Evolutionary conservation across 2,797 vertebrate genomes (phyloP), one percentile per base, ranked within the genome.

Genomic region (Spinibarbus caldwelli): DNA sequence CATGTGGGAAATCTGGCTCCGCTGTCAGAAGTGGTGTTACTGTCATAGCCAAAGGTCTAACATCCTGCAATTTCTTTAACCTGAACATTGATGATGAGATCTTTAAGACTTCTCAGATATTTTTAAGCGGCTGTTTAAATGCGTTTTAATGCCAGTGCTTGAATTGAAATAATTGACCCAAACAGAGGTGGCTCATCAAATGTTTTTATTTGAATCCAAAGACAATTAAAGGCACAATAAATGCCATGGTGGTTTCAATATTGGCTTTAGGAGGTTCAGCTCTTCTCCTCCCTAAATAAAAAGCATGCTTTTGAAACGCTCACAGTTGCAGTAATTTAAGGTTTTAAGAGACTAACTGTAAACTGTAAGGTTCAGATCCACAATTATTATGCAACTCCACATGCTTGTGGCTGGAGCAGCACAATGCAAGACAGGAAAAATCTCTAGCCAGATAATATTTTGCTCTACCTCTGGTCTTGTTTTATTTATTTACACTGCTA

Each of bases 361-460:
- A 95, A 94, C 92, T 89, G 89, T 91, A 91, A 88, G 89, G 83
- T 91, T 90, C 89, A 87, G 91, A 89, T 91, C 93, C 93, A 84
- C 91, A 92, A 91, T 93, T 93, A 93, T 93, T 93, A 91, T 94
- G 93, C 91, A 92, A 91, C 89, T 92, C 80, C 86, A 91, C 92
- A 91, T 83, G 91, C 90, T 91, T 89, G 80, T 75, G 93, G 89
- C 86, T 87, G 90, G 89, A 87, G 84, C 85, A 84, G 77, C 85
- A 88, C 87, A 82, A 75, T 71, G 86, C 87, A 78, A 84, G 52
- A 54, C 78, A 73, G 88, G 90, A 91, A 88, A 88, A 87, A 88
- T 87, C 78, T 64, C 21, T 85, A 85, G 88, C 87, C 88, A 83
- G 72, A 86, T 80, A 88, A 89, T 54, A 85, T 83, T 82, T 66